Evolutionary conservation across 2,113 vertebrate species (phyloP).

Genomic region (Zootoca vivipara): DNA sequence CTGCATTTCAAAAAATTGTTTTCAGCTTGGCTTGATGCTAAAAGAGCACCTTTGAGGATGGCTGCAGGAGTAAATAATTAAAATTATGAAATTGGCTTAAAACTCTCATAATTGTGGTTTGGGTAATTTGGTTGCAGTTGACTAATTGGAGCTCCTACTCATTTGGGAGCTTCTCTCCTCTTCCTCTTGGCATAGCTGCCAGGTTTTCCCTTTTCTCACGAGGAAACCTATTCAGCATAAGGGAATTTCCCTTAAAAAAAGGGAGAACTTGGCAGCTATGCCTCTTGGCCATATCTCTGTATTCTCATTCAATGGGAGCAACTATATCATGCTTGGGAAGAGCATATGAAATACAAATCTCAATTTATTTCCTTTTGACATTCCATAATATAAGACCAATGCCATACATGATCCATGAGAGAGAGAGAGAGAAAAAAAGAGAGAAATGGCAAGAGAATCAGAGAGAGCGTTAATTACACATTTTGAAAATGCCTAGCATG

Average conservation of each 20-base stretch:
- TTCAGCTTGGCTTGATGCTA: conserved; percentile 2
- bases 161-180: conserved; percentile 38
- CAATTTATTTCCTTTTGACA: conserved; percentile 12
- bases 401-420: background rate
- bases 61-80: conserved; percentile 32
- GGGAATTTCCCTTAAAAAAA: no score
- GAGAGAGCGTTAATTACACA: background rate
- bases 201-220: no score
- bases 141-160: conserved; percentile 38
- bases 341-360: background rate
- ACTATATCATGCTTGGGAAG: conserved; percentile 14
- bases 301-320: background rate
- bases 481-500: conserved; percentile 1
- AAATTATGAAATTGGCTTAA: conserved; percentile 46
- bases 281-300: background rate
- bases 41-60: conserved; percentile 45
- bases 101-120: conserved; percentile 24
- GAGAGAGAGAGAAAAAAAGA: background rate
- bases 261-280: no score
- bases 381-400: accelerated
- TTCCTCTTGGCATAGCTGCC: conserved; percentile 1
- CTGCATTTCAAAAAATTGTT: background rate
- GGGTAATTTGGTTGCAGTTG: conserved; percentile 40
- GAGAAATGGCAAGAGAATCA: no score
- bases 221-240: no score